Percentiles rank a stretch among this genome's conserved stretches.
phyloP scores from a whole-genome alignment of 2,888 invertebrate species.

The Coecobrya sp. region DNA sequence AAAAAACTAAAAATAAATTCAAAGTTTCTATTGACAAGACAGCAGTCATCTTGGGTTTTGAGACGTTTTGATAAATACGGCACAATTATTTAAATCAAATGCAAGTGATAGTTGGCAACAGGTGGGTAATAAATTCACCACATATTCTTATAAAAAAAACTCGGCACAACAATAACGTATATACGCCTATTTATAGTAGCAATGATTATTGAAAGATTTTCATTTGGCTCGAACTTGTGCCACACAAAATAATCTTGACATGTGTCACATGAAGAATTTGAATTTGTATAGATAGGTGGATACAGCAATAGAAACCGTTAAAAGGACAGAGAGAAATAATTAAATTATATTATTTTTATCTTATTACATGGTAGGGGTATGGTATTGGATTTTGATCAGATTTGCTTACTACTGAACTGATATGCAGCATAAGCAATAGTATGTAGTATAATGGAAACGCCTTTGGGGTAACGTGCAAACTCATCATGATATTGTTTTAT shows the following conservation, averaged over 20 bases:
- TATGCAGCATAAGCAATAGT: neutral
- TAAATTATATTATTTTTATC: slow-evolving; percentile 41
- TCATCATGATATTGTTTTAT: slow-evolving; percentile 1
- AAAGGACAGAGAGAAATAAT: slow-evolving; percentile 22
- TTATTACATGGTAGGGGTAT: neutral
- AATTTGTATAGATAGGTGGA: neutral
- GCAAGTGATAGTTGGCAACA: slow-evolving; percentile 68
- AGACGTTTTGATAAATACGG: slow-evolving; percentile 30
- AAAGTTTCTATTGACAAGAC: neutral
- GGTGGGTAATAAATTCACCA: slow-evolving; percentile 68
- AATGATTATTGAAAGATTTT: slow-evolving; percentile 11
- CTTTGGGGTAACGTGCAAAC: slow-evolving; percentile 53
- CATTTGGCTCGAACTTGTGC: neutral
- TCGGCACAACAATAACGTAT: neutral
- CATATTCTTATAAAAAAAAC: neutral
- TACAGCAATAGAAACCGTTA: neutral
- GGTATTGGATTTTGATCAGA: neutral
- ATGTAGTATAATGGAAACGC: slow-evolving; percentile 6
- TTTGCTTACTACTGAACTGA: neutral
- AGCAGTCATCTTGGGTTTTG: neutral
- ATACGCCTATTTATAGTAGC: neutral
- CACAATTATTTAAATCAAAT: neutral
- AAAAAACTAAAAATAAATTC: neutral
- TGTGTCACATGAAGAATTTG: neutral
- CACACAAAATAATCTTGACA: slow-evolving; percentile 38